Conservation (phyloP, 2,888 invertebrate genomes). For the Andrena haemorrhoa region DNA sequence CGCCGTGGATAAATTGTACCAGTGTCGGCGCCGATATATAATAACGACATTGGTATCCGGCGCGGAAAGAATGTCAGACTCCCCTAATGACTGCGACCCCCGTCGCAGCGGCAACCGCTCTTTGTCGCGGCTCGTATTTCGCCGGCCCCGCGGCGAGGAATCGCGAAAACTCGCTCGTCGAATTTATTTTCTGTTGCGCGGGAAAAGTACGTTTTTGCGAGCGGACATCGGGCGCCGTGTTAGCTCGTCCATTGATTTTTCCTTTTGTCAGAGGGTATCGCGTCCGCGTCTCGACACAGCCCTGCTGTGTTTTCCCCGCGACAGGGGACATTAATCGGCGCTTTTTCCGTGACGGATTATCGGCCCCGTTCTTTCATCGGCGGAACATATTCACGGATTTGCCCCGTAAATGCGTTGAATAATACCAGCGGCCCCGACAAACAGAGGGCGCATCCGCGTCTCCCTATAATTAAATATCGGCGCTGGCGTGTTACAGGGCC, state of each 20-base stretch:
- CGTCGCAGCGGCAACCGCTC: not conserved
- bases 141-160: constrained; percentile 13
- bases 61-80: constrained; percentile 40
- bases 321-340: constrained; percentile 3
- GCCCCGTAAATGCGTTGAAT: constrained; percentile 47
- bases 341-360: constrained; percentile 35
- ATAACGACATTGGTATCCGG: constrained; percentile 47
- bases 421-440: constrained; percentile 38
- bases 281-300: not conserved
- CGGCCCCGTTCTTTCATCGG: constrained; percentile 16
- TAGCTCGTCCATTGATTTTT: not conserved
- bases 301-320: constrained; percentile 15
- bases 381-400: constrained; percentile 46
- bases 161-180: constrained; percentile 1
- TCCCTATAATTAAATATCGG: constrained; percentile 63
- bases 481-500: constrained; percentile 38
- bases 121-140: not conserved
- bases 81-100: constrained; percentile 39
- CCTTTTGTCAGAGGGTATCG: constrained; percentile 2
- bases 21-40: constrained; percentile 53
- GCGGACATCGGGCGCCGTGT: not conserved
- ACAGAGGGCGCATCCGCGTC: constrained; percentile 24
- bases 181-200: constrained; percentile 26
- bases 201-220: constrained; percentile 3
- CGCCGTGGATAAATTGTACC: constrained; percentile 54